Conservation (phyloP, 1,140 invertebrate genomes). For the Panagrolaimus sp. region DNA sequence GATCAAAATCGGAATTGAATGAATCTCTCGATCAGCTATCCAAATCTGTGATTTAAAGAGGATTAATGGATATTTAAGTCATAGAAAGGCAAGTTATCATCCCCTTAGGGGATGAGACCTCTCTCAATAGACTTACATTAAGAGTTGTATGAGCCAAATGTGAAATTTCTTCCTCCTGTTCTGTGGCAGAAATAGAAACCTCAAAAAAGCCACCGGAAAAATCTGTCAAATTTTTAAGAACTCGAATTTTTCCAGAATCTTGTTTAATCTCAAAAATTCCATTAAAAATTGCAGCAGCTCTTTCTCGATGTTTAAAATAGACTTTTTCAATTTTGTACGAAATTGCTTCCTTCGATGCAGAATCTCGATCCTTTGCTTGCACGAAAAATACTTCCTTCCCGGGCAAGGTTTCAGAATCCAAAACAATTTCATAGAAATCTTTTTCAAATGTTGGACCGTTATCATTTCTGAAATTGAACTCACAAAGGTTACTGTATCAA, state of each 20-base stretch:
- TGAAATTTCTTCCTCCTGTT: background rate
- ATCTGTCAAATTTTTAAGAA: background rate
- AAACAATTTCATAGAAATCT: background rate
- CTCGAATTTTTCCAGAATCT: background rate
- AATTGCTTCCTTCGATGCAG: background rate
- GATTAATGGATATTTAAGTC: too few relatives aligned
- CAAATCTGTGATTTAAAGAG: background rate
- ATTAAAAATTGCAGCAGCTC: background rate
- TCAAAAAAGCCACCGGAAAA: background rate
- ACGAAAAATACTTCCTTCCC: background rate
- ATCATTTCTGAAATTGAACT: background rate
- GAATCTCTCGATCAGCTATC: background rate
- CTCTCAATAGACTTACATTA: background rate
- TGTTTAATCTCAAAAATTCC: background rate
- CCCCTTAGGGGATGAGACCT: too few relatives aligned
- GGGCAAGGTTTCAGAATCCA: background rate
- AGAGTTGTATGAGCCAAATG: background rate
- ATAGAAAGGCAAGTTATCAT: too few relatives aligned
- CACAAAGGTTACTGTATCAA: background rate
- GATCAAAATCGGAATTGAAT: slow-evolving; percentile 3
- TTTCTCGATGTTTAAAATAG: background rate
- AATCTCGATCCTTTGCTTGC: background rate
- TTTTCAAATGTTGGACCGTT: background rate
- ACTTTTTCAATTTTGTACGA: background rate
- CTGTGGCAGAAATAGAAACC: background rate